Base-by-base conservation (phyloP, 2,113 vertebrate species). In the Scatophagus argus region DNA sequence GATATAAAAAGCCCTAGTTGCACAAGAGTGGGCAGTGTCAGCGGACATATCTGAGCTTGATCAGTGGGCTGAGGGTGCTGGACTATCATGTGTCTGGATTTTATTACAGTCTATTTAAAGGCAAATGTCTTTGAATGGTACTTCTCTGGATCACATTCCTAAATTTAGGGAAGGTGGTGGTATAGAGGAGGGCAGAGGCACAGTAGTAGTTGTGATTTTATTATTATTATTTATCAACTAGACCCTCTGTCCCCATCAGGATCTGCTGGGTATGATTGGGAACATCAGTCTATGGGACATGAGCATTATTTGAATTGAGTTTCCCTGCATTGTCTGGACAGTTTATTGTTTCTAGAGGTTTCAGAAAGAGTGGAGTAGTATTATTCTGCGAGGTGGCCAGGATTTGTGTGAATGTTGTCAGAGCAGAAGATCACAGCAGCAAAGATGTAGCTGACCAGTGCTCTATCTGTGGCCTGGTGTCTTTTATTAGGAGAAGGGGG, bases 81-180 rank as follows among this genome's bases (percentile, higher is more conserved):
- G 49, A 59, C 87, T 87, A 83, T 90, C 81, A 77, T 79, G 62
- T 91, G 83, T 87, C 82, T 71, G 81, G 79, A 60, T 92, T 88
- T 94, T 88, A 90, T 93, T 92, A 86, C 87, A 41, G 68, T 63
- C 92, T 93, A 91, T 93, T 91, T 91, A 82, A 90, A 92, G 85
- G 27, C 60, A 87, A 82, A 89, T 87, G 78, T 82, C 63, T 91
- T 80, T 88, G 75, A 71, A 82, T 71, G 82, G 81, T 59, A 55
- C 81, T 68, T 82, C 79, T 64, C 46, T 49, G 7, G 55, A 65
- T 44, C 49, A 67, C 49, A 79, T 82, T 81, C 80, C 91, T 82
- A 87, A 83, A 87, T 89, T 79, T 87, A 87, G 56, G 58, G 51
- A 73, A 46, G 56, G 25, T 17, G 41, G 46, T 55, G 34, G 10